Percentiles rank a stretch among this genome's conserved stretches.
Conservation (phyloP, 2,113 vertebrate genomes). For the Chlamydotis undulata region DNA sequence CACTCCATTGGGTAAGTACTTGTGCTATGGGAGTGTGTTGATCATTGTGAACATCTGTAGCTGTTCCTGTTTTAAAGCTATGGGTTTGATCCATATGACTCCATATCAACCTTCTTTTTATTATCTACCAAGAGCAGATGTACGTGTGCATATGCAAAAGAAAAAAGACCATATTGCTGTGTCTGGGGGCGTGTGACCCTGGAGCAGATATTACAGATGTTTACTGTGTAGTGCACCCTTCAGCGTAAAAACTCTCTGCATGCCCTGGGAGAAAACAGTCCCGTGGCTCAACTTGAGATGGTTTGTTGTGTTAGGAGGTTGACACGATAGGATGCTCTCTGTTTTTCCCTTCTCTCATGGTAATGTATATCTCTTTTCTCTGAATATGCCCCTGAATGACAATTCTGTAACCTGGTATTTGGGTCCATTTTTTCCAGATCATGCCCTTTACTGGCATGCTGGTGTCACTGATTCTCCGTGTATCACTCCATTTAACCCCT, state of each 20-base stretch:
- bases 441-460: accelerated
- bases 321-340: not conserved
- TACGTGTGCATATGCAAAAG: not conserved
- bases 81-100: not conserved
- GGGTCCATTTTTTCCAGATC: not conserved
- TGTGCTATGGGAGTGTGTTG: not conserved
- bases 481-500: not conserved
- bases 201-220: not conserved
- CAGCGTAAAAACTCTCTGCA: not conserved
- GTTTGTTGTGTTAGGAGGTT: not conserved
- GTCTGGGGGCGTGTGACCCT: not conserved
- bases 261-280: not conserved
- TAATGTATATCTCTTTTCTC: conserved; percentile 12
- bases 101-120: not conserved
- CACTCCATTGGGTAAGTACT: not conserved
- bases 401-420: not conserved
- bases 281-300: not conserved
- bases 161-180: not conserved
- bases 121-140: not conserved
- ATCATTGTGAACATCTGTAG: not conserved
- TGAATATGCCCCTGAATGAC: not conserved
- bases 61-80: not conserved
- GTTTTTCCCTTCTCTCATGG: not conserved
- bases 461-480: not conserved
- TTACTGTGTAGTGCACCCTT: not conserved